These are phyloP conservation scores for Deroptyus accipitrinus DNA, from an alignment of 2,113 vertebrate species.

Conservation along the genomic window DNA sequence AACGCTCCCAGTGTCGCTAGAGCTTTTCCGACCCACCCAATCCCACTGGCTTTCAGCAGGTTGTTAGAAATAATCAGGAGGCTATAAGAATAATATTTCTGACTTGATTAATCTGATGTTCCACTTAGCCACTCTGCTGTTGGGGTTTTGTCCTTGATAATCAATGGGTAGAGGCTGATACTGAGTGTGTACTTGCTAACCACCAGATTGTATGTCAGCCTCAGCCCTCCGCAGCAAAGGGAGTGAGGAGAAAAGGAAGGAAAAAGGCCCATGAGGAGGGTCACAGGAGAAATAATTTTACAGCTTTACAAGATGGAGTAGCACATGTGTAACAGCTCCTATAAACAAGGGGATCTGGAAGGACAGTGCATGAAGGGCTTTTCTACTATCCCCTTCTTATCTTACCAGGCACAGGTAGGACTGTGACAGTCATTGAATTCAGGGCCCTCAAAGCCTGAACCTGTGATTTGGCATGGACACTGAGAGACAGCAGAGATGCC, in stretches of 20 bases:
- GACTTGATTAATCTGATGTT: conserved; percentile 16
- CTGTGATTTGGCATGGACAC: background rate
- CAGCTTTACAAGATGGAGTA: background rate
- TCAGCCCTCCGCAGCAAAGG: background rate
- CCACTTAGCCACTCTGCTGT: background rate
- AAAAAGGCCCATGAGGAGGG: background rate
- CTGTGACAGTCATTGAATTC: background rate
- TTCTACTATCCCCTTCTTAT: background rate
- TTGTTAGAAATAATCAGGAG: conserved; percentile 36
- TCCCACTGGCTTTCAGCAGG: conserved; percentile 28
- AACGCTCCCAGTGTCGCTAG: background rate
- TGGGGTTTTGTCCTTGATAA: background rate
- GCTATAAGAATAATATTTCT: conserved; percentile 45
- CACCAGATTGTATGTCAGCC: background rate
- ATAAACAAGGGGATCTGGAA: background rate
- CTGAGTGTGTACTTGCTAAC: background rate
- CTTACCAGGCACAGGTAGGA: background rate
- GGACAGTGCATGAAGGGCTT: background rate
- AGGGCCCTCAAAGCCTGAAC: background rate
- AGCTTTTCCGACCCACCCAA: background rate
- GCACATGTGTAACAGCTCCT: background rate
- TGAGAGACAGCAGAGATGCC: background rate
- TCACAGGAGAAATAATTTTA: background rate
- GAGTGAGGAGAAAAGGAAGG: background rate
- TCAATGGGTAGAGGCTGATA: background rate